These are phyloP conservation scores for Octomys mimax DNA, from an alignment of 2,797 vertebrate species.

Conservation along the genomic window DNA sequence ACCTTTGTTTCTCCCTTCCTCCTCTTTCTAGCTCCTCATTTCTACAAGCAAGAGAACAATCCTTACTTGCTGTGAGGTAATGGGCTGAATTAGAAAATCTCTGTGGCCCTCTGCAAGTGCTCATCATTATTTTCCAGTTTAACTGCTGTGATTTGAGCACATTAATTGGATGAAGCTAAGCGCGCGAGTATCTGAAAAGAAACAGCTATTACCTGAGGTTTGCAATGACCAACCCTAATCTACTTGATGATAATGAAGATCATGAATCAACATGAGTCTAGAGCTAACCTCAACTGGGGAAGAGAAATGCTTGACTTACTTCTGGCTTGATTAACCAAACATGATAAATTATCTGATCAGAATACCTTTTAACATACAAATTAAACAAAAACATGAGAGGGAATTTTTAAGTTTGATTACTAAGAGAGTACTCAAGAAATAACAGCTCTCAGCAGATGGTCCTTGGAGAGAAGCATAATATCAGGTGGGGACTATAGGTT, in stretches of 20 bases:
- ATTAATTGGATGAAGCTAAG: neutral
- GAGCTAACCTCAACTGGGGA: neutral
- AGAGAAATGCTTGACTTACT: neutral
- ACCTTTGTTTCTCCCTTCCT: neutral
- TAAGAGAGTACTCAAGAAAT: neutral
- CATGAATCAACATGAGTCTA: neutral
- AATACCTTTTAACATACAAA: neutral
- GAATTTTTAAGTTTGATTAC: neutral
- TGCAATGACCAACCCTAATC: neutral
- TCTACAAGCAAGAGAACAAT: neutral
- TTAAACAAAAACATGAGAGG: conserved; percentile 6
- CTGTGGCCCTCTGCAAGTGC: neutral
- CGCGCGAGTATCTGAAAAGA: neutral
- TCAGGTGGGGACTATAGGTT: neutral
- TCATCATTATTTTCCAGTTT: conserved; percentile 1
- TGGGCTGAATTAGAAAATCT: neutral
- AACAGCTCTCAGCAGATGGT: neutral
- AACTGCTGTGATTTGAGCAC: neutral
- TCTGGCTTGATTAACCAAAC: conserved; percentile 9
- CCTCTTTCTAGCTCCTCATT: conserved; percentile 11
- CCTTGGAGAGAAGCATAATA: neutral
- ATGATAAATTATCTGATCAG: neutral
- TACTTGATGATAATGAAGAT: neutral
- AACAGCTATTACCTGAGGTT: neutral
- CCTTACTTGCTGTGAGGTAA: neutral